These are phyloP conservation scores for Emydoidea blandingii DNA, from an alignment of 2,797 vertebrate species.

Conservation along the genomic window DNA sequence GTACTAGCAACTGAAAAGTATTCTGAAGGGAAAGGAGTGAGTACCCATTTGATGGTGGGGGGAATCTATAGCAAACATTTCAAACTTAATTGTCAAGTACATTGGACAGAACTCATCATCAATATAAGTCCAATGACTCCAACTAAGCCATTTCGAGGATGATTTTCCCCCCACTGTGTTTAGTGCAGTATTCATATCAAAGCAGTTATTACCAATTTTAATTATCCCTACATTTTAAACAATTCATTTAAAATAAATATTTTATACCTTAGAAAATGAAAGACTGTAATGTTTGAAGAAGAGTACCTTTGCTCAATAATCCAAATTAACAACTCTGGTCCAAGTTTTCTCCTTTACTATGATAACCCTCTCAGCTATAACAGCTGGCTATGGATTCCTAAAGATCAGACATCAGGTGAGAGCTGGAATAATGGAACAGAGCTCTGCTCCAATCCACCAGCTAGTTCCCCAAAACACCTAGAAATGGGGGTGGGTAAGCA, in stretches of 20 bases:
- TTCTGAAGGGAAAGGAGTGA: too few species aligned
- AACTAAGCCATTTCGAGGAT: background rate
- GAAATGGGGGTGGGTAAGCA: too few species aligned
- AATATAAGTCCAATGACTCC: background rate
- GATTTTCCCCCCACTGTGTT: background rate
- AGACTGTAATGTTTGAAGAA: background rate
- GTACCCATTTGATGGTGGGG: too few species aligned
- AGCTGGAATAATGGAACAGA: too few species aligned
- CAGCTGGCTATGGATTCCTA: background rate
- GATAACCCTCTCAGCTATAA: too few species aligned
- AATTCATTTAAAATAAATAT: background rate
- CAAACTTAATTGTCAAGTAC: background rate
- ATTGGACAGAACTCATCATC: background rate
- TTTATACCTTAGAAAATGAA: background rate
- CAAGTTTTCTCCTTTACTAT: background rate
- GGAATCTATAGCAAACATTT: background rate
- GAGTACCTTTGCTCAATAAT: background rate
- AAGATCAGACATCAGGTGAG: background rate
- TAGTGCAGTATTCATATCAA: background rate
- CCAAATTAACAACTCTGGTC: background rate
- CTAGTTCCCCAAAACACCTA: too few species aligned
- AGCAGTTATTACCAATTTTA: background rate
- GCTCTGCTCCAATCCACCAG: too few species aligned
- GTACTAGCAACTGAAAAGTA: too few species aligned
- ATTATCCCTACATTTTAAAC: background rate